Evolutionary conservation across 2,113 vertebrate species (phyloP).

Genomic region (Gopherus flavomarginatus): DNA sequence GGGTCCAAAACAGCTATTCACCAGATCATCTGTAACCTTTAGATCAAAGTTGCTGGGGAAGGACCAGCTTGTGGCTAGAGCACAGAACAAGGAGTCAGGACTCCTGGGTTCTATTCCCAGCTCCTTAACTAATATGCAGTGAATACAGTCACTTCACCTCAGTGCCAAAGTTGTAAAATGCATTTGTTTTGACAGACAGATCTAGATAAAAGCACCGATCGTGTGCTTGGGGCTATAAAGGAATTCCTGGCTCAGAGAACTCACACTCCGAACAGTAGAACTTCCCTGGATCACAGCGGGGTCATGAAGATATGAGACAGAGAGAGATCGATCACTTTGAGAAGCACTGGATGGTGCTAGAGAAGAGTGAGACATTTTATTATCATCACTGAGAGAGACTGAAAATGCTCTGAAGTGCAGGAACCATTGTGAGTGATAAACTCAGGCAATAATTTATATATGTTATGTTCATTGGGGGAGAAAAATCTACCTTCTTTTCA

Average conservation of each 20-base stretch:
- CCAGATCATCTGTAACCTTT: background rate
- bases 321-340: background rate
- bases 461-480: background rate
- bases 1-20: background rate
- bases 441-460: background rate
- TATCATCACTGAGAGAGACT: background rate
- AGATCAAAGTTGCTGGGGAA: background rate
- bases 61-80: background rate
- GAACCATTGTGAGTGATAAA: background rate
- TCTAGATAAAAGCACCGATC: background rate
- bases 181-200: background rate
- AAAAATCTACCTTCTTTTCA: background rate
- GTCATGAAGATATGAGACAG: background rate
- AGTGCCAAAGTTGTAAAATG: too few species aligned
- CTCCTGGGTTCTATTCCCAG: fast-evolving
- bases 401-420: background rate
- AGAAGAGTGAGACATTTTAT: background rate
- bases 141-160: background rate
- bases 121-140: too few species aligned
- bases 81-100: background rate
- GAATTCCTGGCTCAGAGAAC: background rate
- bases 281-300: background rate
- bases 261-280: background rate
- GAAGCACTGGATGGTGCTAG: background rate
- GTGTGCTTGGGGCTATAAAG: background rate